Percentiles rank a stretch among this genome's conserved stretches.
Evolutionary conservation across 1,140 invertebrate genomes (phyloP).

Genomic region (Listronotus bonariensis): DNA sequence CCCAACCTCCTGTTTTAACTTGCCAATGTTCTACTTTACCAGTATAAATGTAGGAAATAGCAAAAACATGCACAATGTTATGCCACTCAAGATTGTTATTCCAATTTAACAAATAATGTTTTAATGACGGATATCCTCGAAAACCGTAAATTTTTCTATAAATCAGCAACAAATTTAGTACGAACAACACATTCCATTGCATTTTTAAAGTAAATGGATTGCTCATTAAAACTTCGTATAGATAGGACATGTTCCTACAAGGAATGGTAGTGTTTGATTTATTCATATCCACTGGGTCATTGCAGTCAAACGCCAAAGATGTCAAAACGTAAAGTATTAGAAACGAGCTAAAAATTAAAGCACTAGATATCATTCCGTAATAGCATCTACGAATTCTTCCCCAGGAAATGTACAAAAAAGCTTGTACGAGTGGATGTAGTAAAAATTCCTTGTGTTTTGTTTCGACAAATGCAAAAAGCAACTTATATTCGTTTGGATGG

Average conservation of each 20-base stretch:
- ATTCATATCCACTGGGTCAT: slow-evolving; percentile 66
- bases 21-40: slow-evolving; percentile 79
- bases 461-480: slow-evolving; percentile 79
- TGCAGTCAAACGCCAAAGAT: slow-evolving; percentile 74
- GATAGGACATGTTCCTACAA: slow-evolving; percentile 72
- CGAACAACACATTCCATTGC: slow-evolving; percentile 75
- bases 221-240: slow-evolving; percentile 69
- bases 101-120: slow-evolving; percentile 76
- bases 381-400: slow-evolving; percentile 85
- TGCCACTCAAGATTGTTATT: slow-evolving; percentile 85
- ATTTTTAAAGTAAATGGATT: slow-evolving; percentile 73
- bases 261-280: slow-evolving; percentile 61
- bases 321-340: slow-evolving; percentile 77
- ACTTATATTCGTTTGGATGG: slow-evolving; percentile 76
- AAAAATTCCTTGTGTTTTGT: slow-evolving; percentile 81
- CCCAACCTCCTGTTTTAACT: slow-evolving; percentile 78
- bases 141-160: slow-evolving; percentile 76
- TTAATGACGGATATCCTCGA: slow-evolving; percentile 72
- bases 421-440: slow-evolving; percentile 78
- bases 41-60: slow-evolving; percentile 77
- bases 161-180: slow-evolving; percentile 73
- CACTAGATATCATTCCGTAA: slow-evolving; percentile 75
- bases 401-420: slow-evolving; percentile 84
- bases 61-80: slow-evolving; percentile 77
- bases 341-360: slow-evolving; percentile 76